A percentile compares a stretch with the other conserved stretches of the same genome.
These are phyloP conservation scores for Ophiodon elongatus DNA, from an alignment of 2,113 vertebrate species.

Conservation along the genomic window DNA sequence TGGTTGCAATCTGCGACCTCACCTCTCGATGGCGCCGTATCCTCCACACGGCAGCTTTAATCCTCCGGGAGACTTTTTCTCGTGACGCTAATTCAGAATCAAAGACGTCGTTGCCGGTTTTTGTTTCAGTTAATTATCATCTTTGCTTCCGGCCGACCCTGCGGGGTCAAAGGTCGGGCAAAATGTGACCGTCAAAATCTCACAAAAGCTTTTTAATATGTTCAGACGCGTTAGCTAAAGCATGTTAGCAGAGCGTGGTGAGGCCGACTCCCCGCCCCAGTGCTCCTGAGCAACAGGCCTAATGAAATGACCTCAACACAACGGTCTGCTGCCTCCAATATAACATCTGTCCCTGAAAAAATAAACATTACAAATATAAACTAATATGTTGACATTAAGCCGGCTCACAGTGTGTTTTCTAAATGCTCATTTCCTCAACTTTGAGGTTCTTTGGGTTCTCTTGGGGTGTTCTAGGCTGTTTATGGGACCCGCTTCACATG, in stretches of 20 bases:
- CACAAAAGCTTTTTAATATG: not conserved
- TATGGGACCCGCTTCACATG: not conserved
- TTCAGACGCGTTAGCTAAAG: not conserved
- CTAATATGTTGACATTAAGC: not conserved
- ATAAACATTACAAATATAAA: slow-evolving; percentile 45
- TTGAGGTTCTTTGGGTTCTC: slow-evolving; percentile 35
- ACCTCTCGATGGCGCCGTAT: not conserved
- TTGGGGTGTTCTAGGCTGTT: not conserved
- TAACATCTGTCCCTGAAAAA: slow-evolving; percentile 42
- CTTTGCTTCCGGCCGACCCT: not conserved
- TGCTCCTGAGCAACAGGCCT: not conserved
- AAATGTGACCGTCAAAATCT: not conserved
- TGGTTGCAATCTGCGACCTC: not conserved
- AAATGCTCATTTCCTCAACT: not conserved
- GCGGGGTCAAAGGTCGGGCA: not conserved
- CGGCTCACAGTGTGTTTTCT: slow-evolving; percentile 51
- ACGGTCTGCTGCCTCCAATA: not conserved
- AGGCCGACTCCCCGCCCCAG: not conserved
- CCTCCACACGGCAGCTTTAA: not conserved
- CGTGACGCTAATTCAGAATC: not conserved
- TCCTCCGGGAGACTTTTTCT: not conserved
- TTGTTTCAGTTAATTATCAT: not conserved
- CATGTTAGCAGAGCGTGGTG: not conserved
- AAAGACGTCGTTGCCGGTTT: not conserved
- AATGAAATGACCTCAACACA: not conserved